Evolutionary conservation across 2,797 vertebrate species (phyloP).

Genomic region (Bovichtus variegatus): DNA sequence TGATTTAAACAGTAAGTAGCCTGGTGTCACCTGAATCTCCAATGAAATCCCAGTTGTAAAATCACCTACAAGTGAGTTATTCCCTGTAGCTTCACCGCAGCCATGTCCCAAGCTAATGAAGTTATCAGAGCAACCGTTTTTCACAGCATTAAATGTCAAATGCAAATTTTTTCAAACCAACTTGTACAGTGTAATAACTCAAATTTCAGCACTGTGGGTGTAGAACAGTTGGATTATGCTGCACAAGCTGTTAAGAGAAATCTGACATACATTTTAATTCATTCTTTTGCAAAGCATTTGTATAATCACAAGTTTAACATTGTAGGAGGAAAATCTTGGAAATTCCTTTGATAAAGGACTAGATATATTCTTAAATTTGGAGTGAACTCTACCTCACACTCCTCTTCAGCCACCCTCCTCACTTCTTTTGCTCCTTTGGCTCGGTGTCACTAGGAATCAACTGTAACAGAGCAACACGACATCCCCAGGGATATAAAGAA

Average conservation of each 20-base stretch:
- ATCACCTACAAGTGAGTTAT: slow-evolving; percentile 41
- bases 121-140: slow-evolving; percentile 38
- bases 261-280: slow-evolving; percentile 26
- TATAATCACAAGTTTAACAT: not conserved
- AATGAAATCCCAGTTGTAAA: slow-evolving; percentile 17
- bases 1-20: slow-evolving; percentile 12
- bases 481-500: slow-evolving; percentile 42
- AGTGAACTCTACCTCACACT: not conserved
- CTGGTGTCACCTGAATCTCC: slow-evolving; percentile 16
- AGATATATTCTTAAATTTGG: not conserved
- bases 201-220: not conserved
- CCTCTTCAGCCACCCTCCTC: slow-evolving; percentile 33
- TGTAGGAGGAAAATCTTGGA: not conserved
- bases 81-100: slow-evolving; percentile 35
- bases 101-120: slow-evolving; percentile 50
- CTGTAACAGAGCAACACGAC: slow-evolving; percentile 15
- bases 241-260: slow-evolving; percentile 4
- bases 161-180: slow-evolving; percentile 52
- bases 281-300: not conserved
- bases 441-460: slow-evolving; percentile 63
- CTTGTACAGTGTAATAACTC: slow-evolving; percentile 41
- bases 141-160: slow-evolving; percentile 66
- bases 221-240: slow-evolving; percentile 1
- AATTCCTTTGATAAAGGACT: not conserved
- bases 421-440: slow-evolving; percentile 46